Base-by-base conservation (phyloP, 2,113 vertebrate species). In the Chelonoidis abingdonii region DNA sequence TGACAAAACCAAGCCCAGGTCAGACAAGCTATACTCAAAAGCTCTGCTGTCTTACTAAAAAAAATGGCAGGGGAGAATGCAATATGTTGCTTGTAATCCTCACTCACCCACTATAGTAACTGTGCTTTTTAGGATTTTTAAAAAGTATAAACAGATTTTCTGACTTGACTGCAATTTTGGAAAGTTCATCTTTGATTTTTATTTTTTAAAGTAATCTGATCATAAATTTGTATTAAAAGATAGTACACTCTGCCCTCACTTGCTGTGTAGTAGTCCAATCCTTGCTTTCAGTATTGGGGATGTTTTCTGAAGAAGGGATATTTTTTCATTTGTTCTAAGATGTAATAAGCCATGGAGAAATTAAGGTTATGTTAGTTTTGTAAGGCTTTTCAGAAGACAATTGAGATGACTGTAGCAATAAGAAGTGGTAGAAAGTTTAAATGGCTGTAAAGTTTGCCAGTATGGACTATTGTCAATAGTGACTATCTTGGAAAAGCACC, bases 1-100 rank as follows among this genome's bases (percentile, higher is more conserved):
- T 83, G 87, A 95, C 88, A 96, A 91, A 56, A 88, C 53, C 53
- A 94, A 84, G 47, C 25, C 79, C 47, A 38, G 38, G 87, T 89
- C 85, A 29, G 82, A 53, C 89, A 93, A 84, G 93, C 84, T 47
- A 72, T 24, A 88, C 88, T 44, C 75, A 92, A 53, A 9, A 92
- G 82, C 85, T 95, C 3, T 0, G 3, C 16, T 91, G 19, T 53
- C 49, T 95, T 76, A 90, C 59, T 89, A 29, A 59, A 65, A 31
- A 62, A 65, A 65, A 35, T 8, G 62, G 62, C 62, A 69, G n/a
- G 10, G n/a, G 65, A 72, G n/a, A 38, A 21, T 22, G 35, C 35
- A 72, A 19, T 38, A 9, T 21, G 9, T 72, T 72, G 65, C 35
- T n/a, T 69, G 8, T 21, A 69, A 38, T n/a, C 35, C 35, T 69